These are phyloP conservation scores for Lepus timidus DNA, from an alignment of 2,113 vertebrate genomes.

Conservation along the genomic window DNA sequence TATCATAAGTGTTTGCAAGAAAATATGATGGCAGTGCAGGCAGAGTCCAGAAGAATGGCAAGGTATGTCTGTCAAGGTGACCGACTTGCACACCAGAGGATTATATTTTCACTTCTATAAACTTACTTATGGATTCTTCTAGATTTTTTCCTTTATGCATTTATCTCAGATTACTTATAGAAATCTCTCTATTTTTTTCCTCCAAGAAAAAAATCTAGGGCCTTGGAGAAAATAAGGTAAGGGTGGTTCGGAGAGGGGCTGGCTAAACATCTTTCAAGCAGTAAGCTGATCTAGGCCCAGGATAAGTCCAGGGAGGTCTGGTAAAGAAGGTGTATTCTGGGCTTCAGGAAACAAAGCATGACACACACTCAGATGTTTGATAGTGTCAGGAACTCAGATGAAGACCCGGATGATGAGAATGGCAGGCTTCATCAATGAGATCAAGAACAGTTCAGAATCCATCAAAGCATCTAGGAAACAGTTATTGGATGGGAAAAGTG, in stretches of 20 bases:
- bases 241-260: background rate
- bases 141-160: conserved; percentile 49
- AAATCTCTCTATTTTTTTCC: background rate
- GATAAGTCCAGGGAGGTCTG: background rate
- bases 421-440: background rate
- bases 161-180: background rate
- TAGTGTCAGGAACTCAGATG: background rate
- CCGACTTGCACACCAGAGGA: conserved; percentile 41
- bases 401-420: background rate
- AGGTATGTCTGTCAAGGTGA: conserved; percentile 56
- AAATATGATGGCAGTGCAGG: conserved; percentile 33
- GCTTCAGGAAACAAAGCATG: background rate
- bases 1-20: background rate
- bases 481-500: background rate
- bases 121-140: conserved; percentile 55
- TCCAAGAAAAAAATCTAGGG: background rate
- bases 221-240: background rate
- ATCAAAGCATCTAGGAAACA: background rate
- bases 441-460: background rate
- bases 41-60: conserved; percentile 10
- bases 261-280: background rate
- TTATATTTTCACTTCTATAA: conserved; percentile 56
- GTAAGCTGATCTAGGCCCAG: background rate
- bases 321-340: background rate
- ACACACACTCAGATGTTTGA: background rate